Evolutionary conservation across 2,113 vertebrate genomes (phyloP), one percentile per base, ranked within the genome.

Genomic region (Chaetodon auriga): DNA sequence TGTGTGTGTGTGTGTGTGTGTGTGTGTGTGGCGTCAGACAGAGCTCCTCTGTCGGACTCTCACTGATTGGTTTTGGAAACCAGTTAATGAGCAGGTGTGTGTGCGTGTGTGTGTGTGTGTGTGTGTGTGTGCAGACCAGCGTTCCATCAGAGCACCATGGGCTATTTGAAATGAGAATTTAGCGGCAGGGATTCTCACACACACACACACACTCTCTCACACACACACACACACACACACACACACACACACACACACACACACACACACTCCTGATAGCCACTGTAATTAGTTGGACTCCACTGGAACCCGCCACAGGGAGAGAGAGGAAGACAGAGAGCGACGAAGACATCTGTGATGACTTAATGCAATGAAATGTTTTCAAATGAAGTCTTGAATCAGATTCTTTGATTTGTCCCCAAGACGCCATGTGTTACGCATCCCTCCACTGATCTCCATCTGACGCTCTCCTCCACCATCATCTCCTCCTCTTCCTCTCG

Each of bases 81-180:
- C 80, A 92, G 81, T 89, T 92, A 92, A 92, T 92, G 87, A 91
- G 89, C 83, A 89, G 83, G 88, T 90, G 83, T 89, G 79, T 90
- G 85, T 86, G 57, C 66, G 68, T 81, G 62, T 83, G 86, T 41
- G 80, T 79, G 74, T 78, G 66, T 88, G 85, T 68, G 82, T 82
- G 48, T 85, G 75, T 87, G 83, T 80, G 75, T 87, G 79, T 61
- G 76, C 69, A 75, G 78, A 75, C 48, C 77, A 53, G 73, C 70
- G 13, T 79, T 85, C 81, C 82, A 86, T 84, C 80, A 83, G 87
- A 93, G 82, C 92, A 93, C 92, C 91, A 92, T 91, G 91, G 93
- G 94, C 87, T 88, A 86, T 93, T 90, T 92, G 93, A 93, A 95
- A 95, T 95, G 92, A 93, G 92, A 93, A 93, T 92, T 89, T 90